A percentile compares a stretch with the other conserved stretches of the same genome.
Evolutionary conservation across 1,140 invertebrate genomes (phyloP).

Genomic region (Drosophila rhopaloa): DNA sequence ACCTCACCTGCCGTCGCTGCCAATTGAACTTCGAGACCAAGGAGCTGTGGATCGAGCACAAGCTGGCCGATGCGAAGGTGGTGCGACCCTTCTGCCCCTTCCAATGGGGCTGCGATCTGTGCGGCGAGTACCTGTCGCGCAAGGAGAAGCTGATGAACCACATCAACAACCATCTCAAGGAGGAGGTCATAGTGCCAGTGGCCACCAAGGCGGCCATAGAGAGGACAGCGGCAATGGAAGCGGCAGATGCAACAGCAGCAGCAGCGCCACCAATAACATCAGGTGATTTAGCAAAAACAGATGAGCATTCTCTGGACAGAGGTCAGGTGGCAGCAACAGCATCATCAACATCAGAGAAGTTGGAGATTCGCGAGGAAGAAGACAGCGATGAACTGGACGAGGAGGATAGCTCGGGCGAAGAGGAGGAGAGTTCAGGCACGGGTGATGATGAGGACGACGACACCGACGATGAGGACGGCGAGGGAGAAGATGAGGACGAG

Average conservation of each 20-base stretch:
- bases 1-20: slow-evolving; percentile 70
- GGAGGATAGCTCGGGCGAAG: slow-evolving; percentile 24
- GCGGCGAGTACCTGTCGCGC: slow-evolving; percentile 80
- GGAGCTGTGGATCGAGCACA: slow-evolving; percentile 82
- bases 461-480: slow-evolving; percentile 17
- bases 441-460: slow-evolving; percentile 39
- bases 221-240: slow-evolving; percentile 2
- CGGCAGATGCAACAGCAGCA: neutral
- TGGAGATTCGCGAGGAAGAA: neutral
- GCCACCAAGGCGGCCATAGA: slow-evolving; percentile 25
- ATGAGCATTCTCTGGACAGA: neutral
- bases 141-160: slow-evolving; percentile 84
- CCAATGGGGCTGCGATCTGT: slow-evolving; percentile 84
- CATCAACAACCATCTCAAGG: slow-evolving; percentile 80
- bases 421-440: slow-evolving; percentile 32
- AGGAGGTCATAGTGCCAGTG: slow-evolving; percentile 76
- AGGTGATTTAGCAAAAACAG: neutral
- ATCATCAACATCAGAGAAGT: neutral
- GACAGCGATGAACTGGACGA: slow-evolving; percentile 39
- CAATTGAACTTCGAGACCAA: slow-evolving; percentile 68
- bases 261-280: neutral
- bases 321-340: neutral
- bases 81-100: slow-evolving; percentile 79
- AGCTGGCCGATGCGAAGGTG: slow-evolving; percentile 74
- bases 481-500: slow-evolving; percentile 25